A percentile compares a stretch with the other conserved stretches of the same genome.
Evolutionary conservation across 2,797 vertebrate species (phyloP).

Genomic region (Urosaurus nigricauda): DNA sequence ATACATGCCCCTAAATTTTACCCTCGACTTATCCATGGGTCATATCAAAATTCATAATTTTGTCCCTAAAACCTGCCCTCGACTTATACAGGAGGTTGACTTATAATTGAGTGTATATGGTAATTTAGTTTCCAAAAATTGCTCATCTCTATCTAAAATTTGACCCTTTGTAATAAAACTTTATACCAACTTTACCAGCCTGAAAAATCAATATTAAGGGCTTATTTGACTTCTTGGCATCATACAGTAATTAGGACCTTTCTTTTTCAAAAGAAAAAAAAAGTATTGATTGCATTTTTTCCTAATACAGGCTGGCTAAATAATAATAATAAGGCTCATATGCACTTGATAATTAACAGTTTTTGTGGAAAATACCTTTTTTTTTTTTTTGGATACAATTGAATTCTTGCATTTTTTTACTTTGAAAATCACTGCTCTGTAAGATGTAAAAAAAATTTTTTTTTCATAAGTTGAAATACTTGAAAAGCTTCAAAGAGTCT

Average conservation of each 20-base stretch:
- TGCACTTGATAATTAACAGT: conserved; percentile 35
- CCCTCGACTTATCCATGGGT: no score
- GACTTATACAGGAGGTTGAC: no score
- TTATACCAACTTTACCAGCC: no score
- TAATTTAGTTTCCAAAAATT: conserved; percentile 46
- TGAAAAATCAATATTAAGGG: neutral
- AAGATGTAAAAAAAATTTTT: conserved; percentile 41
- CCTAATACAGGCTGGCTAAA: conserved; percentile 12
- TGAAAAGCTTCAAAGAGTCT: conserved; percentile 25
- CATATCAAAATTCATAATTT: no score
- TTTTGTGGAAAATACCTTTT: conserved; percentile 33
- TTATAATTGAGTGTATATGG: no score
- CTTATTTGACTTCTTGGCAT: neutral
- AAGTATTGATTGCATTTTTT: neutral
- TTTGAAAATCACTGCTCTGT: conserved; percentile 31
- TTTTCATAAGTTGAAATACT: conserved; percentile 46
- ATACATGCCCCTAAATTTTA: no score
- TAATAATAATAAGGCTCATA: conserved; percentile 10
- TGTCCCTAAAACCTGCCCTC: no score
- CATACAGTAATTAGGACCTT: neutral
- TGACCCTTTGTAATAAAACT: neutral
- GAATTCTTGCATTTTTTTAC: conserved; percentile 46
- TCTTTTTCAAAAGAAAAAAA: conserved; percentile 10
- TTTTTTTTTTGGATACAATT: conserved; percentile 24
- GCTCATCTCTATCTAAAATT: neutral